A percentile compares a stretch with the other conserved stretches of the same genome.
Conservation (phyloP, 2,888 invertebrate species). For the Polylopha cassiicola region DNA sequence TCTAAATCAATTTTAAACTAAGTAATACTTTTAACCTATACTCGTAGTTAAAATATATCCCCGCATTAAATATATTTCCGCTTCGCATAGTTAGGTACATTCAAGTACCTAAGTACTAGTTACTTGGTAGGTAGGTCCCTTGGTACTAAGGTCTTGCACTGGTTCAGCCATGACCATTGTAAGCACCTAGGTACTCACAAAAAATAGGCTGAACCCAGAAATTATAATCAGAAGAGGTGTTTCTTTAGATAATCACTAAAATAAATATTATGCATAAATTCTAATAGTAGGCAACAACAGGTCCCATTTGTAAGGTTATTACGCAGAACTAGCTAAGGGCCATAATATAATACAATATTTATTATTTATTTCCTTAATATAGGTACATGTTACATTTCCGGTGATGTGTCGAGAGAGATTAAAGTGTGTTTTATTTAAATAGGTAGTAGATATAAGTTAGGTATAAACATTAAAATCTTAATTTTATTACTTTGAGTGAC, state of each 20-base stretch:
- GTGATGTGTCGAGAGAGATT: constrained; percentile 8
- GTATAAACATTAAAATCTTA: constrained; percentile 44
- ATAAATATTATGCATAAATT: constrained; percentile 11
- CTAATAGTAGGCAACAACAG: constrained; percentile 19
- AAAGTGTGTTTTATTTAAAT: constrained; percentile 13
- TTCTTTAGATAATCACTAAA: constrained; percentile 7
- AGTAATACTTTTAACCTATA: too few species aligned
- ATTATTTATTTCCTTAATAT: constrained; percentile 4
- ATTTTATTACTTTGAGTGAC: constrained; percentile 54
- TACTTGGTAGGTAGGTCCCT: too few species aligned
- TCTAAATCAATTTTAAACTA: too few species aligned
- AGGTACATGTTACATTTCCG: constrained; percentile 10
- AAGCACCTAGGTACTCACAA: too few species aligned
- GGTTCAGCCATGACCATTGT: too few species aligned
- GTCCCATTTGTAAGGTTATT: constrained; percentile 19
- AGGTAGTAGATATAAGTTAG: constrained; percentile 26
- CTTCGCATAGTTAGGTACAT: too few species aligned
- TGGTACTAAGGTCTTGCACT: too few species aligned
- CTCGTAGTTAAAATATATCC: too few species aligned
- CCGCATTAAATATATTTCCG: too few species aligned
- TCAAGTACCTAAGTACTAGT: too few species aligned
- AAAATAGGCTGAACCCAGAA: too few species aligned
- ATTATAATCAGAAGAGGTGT: too few species aligned
- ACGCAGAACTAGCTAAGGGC: constrained; percentile 11
- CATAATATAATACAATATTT: constrained; percentile 4